phyloP scores from a whole-genome alignment of 2,888 invertebrate genomes.

The Mylabris sibirica region DNA sequence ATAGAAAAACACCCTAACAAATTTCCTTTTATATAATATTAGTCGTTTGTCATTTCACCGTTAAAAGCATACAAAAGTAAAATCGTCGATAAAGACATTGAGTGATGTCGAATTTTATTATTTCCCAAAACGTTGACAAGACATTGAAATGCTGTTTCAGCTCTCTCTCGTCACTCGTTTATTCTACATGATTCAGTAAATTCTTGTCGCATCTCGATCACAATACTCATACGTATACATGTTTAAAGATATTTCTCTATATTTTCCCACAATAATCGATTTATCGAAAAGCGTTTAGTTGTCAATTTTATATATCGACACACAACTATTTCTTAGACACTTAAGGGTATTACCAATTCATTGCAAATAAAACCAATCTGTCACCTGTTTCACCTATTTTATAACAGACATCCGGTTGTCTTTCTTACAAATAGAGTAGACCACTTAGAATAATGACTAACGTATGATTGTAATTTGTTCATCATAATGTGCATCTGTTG shows the following conservation, averaged over 20 bases:
- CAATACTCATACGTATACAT: not conserved
- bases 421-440: no score
- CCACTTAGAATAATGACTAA: no score
- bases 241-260: not conserved
- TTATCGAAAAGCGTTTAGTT: slow-evolving; percentile 28
- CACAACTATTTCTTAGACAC: not conserved
- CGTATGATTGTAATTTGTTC: no score
- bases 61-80: slow-evolving; percentile 48
- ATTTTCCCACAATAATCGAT: slow-evolving; percentile 18
- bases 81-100: slow-evolving; percentile 15
- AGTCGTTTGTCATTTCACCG: slow-evolving; percentile 35
- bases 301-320: slow-evolving; percentile 21
- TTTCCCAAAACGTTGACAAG: slow-evolving; percentile 29
- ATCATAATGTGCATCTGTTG: no score
- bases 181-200: slow-evolving; percentile 15
- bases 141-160: slow-evolving; percentile 33
- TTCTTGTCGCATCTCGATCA: not conserved
- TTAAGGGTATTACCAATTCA: no score
- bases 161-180: slow-evolving; percentile 21
- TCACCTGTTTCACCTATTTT: no score
- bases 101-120: slow-evolving; percentile 32
- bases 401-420: no score
- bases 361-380: no score
- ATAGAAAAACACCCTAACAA: not conserved
- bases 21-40: slow-evolving; percentile 9